Conservation (phyloP, 2,113 vertebrate species). For the Anas platyrhynchos region DNA sequence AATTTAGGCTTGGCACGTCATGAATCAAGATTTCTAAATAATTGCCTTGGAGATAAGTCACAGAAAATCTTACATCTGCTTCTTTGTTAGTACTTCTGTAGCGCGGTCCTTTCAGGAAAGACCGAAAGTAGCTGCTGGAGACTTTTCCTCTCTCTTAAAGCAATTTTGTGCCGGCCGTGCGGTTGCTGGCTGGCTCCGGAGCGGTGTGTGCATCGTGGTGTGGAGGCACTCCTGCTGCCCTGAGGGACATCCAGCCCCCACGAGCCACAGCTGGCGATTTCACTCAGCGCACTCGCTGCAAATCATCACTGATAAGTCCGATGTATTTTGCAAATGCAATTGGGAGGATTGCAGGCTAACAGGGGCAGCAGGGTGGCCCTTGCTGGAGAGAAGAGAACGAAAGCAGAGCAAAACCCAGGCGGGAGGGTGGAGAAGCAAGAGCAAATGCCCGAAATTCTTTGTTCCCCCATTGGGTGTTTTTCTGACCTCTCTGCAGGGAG, state of each 20-base stretch:
- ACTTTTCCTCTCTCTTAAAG: not conserved
- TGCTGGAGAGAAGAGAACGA: rapidly evolving
- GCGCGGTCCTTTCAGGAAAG: slow-evolving; percentile 53
- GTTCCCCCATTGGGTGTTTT: not conserved
- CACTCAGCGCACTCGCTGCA: not conserved
- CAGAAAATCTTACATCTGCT: slow-evolving; percentile 61
- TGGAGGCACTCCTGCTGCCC: not conserved
- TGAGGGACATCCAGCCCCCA: not conserved
- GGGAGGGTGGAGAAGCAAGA: not conserved
- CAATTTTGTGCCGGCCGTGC: not conserved
- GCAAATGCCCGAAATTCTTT: not conserved
- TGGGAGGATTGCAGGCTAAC: not conserved
- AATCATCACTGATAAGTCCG: not conserved
- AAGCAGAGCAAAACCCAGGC: not conserved
- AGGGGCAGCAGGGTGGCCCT: not conserved
- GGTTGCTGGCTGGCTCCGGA: not conserved
- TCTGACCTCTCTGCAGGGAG: not conserved
- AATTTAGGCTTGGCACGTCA: slow-evolving; percentile 37
- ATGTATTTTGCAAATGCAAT: not conserved
- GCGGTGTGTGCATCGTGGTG: not conserved
- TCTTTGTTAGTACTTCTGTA: slow-evolving; percentile 62
- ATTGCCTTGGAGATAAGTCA: slow-evolving; percentile 48
- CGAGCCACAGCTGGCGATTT: rapidly evolving
- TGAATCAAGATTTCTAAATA: slow-evolving; percentile 64
- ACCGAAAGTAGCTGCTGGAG: slow-evolving; percentile 35